phyloP scores from a whole-genome alignment of 2,113 vertebrate genomes.

The Naja naja region DNA sequence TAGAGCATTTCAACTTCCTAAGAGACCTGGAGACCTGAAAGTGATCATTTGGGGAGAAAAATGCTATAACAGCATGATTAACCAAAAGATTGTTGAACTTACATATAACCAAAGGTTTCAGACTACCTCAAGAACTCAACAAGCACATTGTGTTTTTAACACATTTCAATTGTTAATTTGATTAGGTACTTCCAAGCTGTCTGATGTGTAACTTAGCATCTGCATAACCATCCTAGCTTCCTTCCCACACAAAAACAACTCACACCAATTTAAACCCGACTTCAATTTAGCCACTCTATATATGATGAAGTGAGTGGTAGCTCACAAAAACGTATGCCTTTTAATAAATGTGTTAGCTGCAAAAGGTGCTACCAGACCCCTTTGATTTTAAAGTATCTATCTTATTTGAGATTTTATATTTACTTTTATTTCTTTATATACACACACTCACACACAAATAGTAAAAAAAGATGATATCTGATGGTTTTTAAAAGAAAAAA shows the following conservation, averaged over 20 bases:
- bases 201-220: not conserved
- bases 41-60: not conserved
- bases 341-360: not conserved
- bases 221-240: not conserved
- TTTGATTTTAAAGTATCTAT: not conserved
- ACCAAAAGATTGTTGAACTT: not conserved
- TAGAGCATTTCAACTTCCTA: not conserved
- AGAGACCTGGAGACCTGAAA: not conserved
- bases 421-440: not conserved
- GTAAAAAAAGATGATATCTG: conserved; percentile 49
- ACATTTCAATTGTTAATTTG: not conserved
- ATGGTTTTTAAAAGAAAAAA: conserved; percentile 54
- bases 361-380: not conserved
- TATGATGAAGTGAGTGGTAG: not conserved
- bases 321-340: not conserved
- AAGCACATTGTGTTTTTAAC: not conserved
- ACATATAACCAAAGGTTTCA: not conserved
- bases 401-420: not conserved
- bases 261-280: not conserved
- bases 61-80: not conserved
- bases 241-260: not conserved
- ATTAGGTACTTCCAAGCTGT: not conserved
- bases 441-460: conserved; percentile 28
- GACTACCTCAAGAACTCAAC: not conserved
- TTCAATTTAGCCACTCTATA: not conserved